Conservation (phyloP, 2,888 invertebrate species). For the Andricus quercusramuli region DNA sequence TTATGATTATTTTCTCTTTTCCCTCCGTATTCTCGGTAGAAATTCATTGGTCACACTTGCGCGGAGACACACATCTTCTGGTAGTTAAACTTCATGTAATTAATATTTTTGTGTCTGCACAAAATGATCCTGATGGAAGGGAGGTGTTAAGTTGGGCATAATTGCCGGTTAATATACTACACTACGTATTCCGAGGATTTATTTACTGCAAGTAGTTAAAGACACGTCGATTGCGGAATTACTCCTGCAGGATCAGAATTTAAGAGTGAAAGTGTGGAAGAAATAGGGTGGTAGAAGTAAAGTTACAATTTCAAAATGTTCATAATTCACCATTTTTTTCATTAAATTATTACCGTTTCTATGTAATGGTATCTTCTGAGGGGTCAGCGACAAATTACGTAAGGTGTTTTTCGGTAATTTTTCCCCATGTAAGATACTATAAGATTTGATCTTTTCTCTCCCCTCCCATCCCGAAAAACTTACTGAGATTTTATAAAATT, state of each 20-base stretch:
- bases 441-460: too few relatives aligned
- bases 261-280: background rate
- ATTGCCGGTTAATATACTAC: background rate
- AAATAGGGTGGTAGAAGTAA: too few relatives aligned
- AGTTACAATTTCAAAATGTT: too few relatives aligned
- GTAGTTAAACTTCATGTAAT: constrained; percentile 39
- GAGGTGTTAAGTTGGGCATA: constrained; percentile 30
- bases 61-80: constrained; percentile 36
- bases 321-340: too few relatives aligned
- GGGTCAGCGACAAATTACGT: too few relatives aligned
- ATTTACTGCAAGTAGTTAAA: background rate
- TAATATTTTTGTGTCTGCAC: constrained; percentile 30
- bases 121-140: constrained; percentile 7
- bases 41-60: constrained; percentile 37
- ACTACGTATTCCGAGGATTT: background rate
- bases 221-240: background rate
- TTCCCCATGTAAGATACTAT: too few relatives aligned
- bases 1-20: constrained; percentile 34
- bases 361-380: too few relatives aligned
- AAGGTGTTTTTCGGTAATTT: too few relatives aligned
- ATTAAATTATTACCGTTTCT: too few relatives aligned
- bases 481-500: too few relatives aligned
- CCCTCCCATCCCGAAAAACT: too few relatives aligned
- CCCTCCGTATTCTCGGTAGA: constrained; percentile 22
- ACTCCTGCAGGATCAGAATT: background rate